These are phyloP conservation scores for Phyllotreta striolata DNA, from an alignment of 2,888 invertebrate species.

Conservation along the genomic window DNA sequence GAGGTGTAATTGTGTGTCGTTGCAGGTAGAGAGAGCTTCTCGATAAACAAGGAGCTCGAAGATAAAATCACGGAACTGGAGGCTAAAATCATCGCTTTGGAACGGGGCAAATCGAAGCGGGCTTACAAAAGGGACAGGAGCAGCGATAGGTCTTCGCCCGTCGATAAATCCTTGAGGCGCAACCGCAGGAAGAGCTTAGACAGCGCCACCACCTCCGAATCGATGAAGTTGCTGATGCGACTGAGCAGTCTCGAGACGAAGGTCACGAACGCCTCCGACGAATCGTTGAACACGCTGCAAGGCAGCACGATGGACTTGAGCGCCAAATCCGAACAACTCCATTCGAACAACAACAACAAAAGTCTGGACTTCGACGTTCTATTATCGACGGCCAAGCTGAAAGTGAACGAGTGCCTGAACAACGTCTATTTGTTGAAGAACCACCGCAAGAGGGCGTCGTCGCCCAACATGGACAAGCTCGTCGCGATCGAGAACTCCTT, in stretches of 20 bases:
- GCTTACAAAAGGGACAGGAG: slow-evolving; percentile 64
- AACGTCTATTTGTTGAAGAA: slow-evolving; percentile 71
- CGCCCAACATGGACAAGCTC: slow-evolving; percentile 70
- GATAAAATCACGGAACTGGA: slow-evolving; percentile 84
- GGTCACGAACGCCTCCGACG: slow-evolving; percentile 71
- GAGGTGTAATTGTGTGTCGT: slow-evolving; percentile 22
- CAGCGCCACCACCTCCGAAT: slow-evolving; percentile 79
- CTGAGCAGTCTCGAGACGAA: slow-evolving; percentile 80
- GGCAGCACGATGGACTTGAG: slow-evolving; percentile 60
- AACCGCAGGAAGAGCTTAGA: slow-evolving; percentile 79
- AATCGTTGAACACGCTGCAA: slow-evolving; percentile 64
- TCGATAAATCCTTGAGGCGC: slow-evolving; percentile 57
- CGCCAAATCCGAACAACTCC: slow-evolving; percentile 43
- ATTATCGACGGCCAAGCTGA: slow-evolving; percentile 70
- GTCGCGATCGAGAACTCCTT: slow-evolving; percentile 72
- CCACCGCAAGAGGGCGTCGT: slow-evolving; percentile 70
- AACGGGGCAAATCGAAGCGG: slow-evolving; percentile 61
- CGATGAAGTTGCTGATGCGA: slow-evolving; percentile 81
- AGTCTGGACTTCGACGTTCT: slow-evolving; percentile 68
- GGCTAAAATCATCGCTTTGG: slow-evolving; percentile 76
- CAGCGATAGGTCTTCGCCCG: slow-evolving; percentile 56
- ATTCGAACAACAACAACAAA: slow-evolving; percentile 61
- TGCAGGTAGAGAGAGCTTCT: slow-evolving; percentile 73
- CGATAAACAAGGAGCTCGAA: slow-evolving; percentile 84
- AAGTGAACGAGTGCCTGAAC: slow-evolving; percentile 72